Base-by-base conservation (phyloP, 1,140 invertebrate genomes). In the Drosophila saltans region DNA sequence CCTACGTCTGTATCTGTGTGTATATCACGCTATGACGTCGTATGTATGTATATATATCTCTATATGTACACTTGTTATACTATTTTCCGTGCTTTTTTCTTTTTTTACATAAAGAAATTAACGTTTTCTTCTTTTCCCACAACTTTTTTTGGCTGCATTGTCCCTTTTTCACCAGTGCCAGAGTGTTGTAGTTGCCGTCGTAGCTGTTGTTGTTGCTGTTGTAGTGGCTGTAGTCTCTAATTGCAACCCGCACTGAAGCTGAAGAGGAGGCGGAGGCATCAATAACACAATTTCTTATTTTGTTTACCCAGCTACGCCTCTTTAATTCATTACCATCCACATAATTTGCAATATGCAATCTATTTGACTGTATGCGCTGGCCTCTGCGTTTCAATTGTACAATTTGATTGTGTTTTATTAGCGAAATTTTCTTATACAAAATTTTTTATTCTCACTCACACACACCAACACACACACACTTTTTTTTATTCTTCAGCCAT, bases 381-480 rank as follows among this genome's bases (percentile, higher is more conserved):
- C 33, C 36, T 59, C 36, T 21, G 33, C 57, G 16, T 24, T 59
- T 59, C 36, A 24, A 59, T 59, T 39, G 57, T 59, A 39, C 45
- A 75, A 69, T 75, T 75, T 72, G 28, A 76, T 62, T 75, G 68
- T 58, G 72, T 75, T 75, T 60, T 59, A 75, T 68, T 75, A 52
- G 72, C 62, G 66, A 75, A 66, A 60, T 77, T 75, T 77, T 78
- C 73, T 65, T 75, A 68, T 66, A 75, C 74, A 78, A 65, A 76
- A 56, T 69, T 77, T 64, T 70, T 69, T 36, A 36, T 36, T 36
- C 33, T 36, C 67, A 78, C 74, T 65, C 73, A 76, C 72, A 76
- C 33, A 36, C 33, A 36, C 33, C 33, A 36, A 36, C 33, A 36
- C 33, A 36, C 33, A 36, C 33, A 36, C 59, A 59, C 66, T 62